These are phyloP conservation scores for Zeugodacus cucurbitae DNA, from an alignment of 1,140 invertebrate species.

Conservation along the genomic window DNA sequence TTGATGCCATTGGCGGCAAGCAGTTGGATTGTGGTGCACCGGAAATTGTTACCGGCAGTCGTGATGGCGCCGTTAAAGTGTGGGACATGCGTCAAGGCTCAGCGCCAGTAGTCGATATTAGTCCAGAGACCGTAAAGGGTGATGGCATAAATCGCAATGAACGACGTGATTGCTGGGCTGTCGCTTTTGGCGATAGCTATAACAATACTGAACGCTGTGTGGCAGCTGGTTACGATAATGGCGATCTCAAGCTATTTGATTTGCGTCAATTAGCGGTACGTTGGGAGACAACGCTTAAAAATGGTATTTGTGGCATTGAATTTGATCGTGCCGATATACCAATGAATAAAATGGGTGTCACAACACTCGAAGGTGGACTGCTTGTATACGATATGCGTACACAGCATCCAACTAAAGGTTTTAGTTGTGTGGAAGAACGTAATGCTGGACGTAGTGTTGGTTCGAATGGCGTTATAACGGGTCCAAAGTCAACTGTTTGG, in stretches of 20 bases:
- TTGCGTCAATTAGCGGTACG: conserved; percentile 83
- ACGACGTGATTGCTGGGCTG: conserved; percentile 86
- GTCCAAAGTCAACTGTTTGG: conserved; percentile 89
- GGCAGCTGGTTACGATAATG: conserved; percentile 95
- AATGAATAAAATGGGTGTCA: conserved; percentile 95
- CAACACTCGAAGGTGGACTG: conserved; percentile 93
- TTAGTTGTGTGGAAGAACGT: conserved; percentile 81
- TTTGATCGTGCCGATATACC: conserved; percentile 94
- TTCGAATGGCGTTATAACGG: conserved; percentile 66
- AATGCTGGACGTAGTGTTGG: conserved; percentile 65
- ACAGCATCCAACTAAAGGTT: conserved; percentile 88
- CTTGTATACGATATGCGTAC: conserved; percentile 90
- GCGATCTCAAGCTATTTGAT: conserved; percentile 96
- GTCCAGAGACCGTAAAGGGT: conserved; percentile 73
- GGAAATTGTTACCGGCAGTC: conserved; percentile 92
- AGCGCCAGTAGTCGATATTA: conserved; percentile 89
- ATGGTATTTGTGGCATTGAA: conserved; percentile 91
- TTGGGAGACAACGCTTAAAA: conserved; percentile 94
- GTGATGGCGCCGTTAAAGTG: conserved; percentile 93
- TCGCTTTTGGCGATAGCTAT: conserved; percentile 89
- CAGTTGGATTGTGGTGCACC: conserved; percentile 87
- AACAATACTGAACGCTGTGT: conserved; percentile 87
- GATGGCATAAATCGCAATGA: conserved; percentile 71
- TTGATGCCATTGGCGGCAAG: conserved; percentile 92
- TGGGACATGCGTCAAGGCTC: conserved; percentile 94